phyloP scores from a whole-genome alignment of 2,113 vertebrate species.

The Oreochromis niloticus region DNA sequence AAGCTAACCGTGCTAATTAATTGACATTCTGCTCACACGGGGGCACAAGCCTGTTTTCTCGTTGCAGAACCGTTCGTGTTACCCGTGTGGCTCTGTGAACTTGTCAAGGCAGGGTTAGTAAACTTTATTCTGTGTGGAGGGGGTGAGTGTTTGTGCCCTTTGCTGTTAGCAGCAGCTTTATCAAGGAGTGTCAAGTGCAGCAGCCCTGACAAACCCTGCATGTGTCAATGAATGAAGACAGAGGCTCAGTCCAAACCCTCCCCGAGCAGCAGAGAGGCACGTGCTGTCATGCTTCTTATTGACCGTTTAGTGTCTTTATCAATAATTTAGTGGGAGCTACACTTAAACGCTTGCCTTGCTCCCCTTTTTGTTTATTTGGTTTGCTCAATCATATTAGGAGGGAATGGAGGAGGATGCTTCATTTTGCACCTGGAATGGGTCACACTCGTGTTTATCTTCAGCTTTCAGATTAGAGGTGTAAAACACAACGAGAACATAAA shows the following conservation, averaged over 20 bases:
- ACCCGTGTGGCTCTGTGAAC: too few species aligned
- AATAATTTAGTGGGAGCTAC: background rate
- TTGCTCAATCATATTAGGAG: background rate
- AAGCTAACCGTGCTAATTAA: slow-evolving; percentile 21
- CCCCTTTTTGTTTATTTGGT: background rate
- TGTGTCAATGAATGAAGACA: background rate
- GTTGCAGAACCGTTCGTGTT: background rate
- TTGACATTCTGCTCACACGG: slow-evolving; percentile 34
- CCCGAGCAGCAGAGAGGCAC: background rate
- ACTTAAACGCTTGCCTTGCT: background rate
- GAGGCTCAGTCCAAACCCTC: background rate
- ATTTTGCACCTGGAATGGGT: background rate
- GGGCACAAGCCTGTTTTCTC: background rate
- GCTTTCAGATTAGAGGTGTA: background rate
- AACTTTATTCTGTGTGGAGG: background rate
- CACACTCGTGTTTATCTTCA: background rate
- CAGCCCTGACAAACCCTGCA: background rate
- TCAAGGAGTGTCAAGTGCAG: slow-evolving; percentile 15
- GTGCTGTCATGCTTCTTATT: background rate
- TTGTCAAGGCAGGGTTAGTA: background rate
- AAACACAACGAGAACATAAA: background rate
- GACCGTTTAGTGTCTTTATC: background rate
- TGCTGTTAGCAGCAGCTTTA: background rate
- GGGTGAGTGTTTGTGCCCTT: background rate
- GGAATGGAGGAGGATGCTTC: background rate